These are phyloP conservation scores for Thamnophis sirtalis DNA, from an alignment of 2,113 vertebrate genomes.

Conservation along the genomic window DNA sequence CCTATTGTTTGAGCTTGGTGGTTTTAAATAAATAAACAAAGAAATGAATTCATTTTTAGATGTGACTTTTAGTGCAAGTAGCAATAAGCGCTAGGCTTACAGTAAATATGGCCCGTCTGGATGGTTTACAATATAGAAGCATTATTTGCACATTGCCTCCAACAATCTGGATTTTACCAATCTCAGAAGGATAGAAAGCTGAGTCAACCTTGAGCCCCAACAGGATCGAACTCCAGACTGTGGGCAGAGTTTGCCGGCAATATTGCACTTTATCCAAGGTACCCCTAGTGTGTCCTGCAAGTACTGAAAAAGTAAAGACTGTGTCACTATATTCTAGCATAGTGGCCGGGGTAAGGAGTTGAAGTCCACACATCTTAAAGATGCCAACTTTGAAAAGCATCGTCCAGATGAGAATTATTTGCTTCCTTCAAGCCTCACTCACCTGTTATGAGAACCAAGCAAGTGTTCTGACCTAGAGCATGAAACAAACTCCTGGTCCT, in stretches of 20 bases:
- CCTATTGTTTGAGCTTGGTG: not conserved
- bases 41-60: not conserved
- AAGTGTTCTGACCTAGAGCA: no score
- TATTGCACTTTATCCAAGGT: not conserved
- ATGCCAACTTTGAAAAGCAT: not conserved
- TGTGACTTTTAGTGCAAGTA: not conserved
- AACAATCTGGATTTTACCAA: not conserved
- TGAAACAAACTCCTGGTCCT: no score
- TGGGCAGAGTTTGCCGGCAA: not conserved
- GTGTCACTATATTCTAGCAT: not conserved
- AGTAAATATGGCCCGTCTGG: not conserved
- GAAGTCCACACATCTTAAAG: not conserved
- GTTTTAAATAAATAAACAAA: not conserved
- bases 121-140: not conserved
- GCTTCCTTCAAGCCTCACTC: not conserved
- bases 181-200: not conserved
- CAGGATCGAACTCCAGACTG: not conserved
- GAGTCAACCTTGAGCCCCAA: not conserved
- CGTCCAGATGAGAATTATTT: not conserved
- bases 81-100: not conserved
- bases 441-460: not conserved
- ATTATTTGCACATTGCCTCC: not conserved
- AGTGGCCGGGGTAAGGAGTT: not conserved
- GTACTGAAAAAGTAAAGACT: not conserved
- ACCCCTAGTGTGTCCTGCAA: not conserved